Base-by-base conservation (phyloP, 2,113 vertebrate genomes). In the Delphinapterus leucas region DNA sequence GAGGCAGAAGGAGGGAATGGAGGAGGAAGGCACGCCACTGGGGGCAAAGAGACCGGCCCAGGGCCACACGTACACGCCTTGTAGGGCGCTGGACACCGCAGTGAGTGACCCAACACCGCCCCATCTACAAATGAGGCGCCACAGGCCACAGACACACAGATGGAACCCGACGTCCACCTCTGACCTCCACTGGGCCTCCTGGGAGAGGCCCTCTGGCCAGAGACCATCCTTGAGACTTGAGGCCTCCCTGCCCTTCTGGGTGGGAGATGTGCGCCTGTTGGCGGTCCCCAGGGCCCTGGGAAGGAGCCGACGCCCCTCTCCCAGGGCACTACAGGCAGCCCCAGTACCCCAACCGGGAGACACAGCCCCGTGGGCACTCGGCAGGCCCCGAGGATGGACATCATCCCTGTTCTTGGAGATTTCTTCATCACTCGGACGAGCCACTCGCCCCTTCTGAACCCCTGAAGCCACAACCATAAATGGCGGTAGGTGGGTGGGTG, bases 141-240 rank as follows among this genome's bases (percentile, higher is more conserved):
- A 6, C 15, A 20, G 6, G 8, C 31, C 23, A 31, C 7, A 0
- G 6, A 11, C 53, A 80, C 31, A 0, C 9, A 20, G 3, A 12
- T 18, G 33, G 55, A 49, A 47, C 61, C 18, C 0, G 18, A 55
- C 58, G 5, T 25, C 44, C 17, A 0, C 25, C n/a, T 79, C 60
- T 1, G 12, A 70, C 84, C 33, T 26, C 44, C 44, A 53, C 63
- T 9, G 33, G 83, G 47, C 63, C 23, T 53, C 33, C 63, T 38
- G 13, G 55, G 25, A 38, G 55, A 81, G 2, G 26, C 49, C n/a
- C 67, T 87, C 67, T 31, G 12, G 49, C 65, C 26, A 23, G 63
- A 47, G 41, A 89, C 55, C 3, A 26, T 49, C 53, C 11, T 31
- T 44, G 68, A 88, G 53, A 70, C 53, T 11, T 10, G 41, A 13